Evolutionary conservation across 2,888 invertebrate genomes (phyloP), one percentile per base, ranked within the genome.

Genomic region (Phorcus lineatus): DNA sequence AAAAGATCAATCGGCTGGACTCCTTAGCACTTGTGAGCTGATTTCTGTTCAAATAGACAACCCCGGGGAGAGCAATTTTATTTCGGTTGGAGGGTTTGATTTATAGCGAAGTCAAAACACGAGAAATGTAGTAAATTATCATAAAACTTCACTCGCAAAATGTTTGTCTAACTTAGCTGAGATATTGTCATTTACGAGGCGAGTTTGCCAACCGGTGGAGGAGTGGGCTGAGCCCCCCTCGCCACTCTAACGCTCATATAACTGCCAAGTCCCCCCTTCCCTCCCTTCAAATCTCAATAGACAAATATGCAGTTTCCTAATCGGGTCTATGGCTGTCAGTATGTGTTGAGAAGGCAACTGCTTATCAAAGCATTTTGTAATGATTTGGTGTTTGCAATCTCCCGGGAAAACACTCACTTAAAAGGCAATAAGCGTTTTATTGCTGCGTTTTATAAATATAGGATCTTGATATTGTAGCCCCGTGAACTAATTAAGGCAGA

Each of bases 81-180:
- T 70, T 70, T 70, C 70, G n/a, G 70, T 36, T 70, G 40, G 40
- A 70, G 70, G 19, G 19, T 36, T 36, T 70, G 40, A 70, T 70
- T 70, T 70, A 70, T 40, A 36, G 24, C 36, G 17, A 31, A 70
- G 70, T 70, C 70, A 40, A 36, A 70, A 70, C 31, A 70, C 70
- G 70, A 36, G 36, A 70, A 70, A 70, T 31, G 70, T 36, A 36
- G 53, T 78, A 78, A 78, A 78, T 78, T 57, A 66, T 62, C 62
- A 66, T 78, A 57, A 47, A 78, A 78, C 78, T 67, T 67, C 66
- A 55, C 66, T 66, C 66, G 62, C 57, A 78, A 78, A 78, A 78
- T 78, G 66, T 78, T 78, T 78, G 78, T 78, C 78, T 78, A 78
- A 78, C 66, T 55, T 36, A 24, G 24, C 19, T 16, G 67, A 24